phyloP scores from a whole-genome alignment of 2,797 vertebrate species.

The Argyrosomus regius region DNA sequence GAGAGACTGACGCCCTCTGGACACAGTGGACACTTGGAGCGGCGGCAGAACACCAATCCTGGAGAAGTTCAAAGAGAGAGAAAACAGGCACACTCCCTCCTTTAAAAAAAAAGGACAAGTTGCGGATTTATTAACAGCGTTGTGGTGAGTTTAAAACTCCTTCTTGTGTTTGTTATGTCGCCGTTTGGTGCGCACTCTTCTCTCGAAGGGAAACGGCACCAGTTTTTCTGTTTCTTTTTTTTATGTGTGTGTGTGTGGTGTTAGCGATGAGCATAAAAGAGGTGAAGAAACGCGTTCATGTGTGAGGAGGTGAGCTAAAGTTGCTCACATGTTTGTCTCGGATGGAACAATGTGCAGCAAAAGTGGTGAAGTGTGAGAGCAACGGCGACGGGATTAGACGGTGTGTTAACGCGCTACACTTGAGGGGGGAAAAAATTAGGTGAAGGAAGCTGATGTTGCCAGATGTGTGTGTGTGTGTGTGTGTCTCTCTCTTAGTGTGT shows the following conservation, averaged over 20 bases:
- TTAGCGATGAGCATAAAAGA: constrained; percentile 34
- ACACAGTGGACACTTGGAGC: constrained; percentile 76
- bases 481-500: constrained; percentile 1
- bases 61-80: constrained; percentile 69
- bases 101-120: neutral
- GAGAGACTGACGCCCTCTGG: constrained; percentile 83
- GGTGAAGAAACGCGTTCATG: constrained; percentile 58
- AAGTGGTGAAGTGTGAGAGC: constrained; percentile 20
- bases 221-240: no score
- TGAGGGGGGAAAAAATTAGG: neutral
- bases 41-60: constrained; percentile 73
- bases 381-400: neutral
- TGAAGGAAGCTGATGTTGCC: constrained; percentile 77
- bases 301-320: constrained; percentile 50
- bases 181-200: neutral
- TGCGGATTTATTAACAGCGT: constrained; percentile 27
- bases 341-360: constrained; percentile 35
- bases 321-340: constrained; percentile 69
- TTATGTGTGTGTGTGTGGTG: constrained; percentile 4
- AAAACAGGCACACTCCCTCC: constrained; percentile 31
- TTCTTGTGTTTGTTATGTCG: neutral
- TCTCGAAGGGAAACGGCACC: no score
- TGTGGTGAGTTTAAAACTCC: constrained; percentile 65
- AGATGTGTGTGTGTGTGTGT: constrained; percentile 68
- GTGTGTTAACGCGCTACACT: constrained; percentile 4